Percentiles rank a stretch among this genome's conserved stretches.
Evolutionary conservation across 53 echinoderm and acorn worm species (phyloP).

Genomic region (Astropecten irregularis): DNA sequence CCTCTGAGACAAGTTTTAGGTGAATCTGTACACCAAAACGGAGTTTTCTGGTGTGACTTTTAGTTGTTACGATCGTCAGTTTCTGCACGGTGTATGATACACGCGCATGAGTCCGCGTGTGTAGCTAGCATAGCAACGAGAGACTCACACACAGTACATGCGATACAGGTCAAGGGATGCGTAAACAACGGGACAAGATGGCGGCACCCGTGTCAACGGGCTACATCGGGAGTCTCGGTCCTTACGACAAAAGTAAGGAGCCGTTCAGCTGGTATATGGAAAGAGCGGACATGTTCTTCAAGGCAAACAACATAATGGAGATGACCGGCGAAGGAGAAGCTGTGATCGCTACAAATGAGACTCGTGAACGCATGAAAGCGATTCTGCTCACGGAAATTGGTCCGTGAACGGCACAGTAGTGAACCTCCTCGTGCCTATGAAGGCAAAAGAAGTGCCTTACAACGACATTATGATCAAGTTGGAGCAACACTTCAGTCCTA

Average conservation of each 20-base stretch:
- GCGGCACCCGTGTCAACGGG: neutral
- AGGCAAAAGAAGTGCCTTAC: too few relatives aligned
- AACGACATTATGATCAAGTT: conserved; percentile 20
- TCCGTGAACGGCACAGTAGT: conserved; percentile 1
- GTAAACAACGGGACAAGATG: conserved; percentile 7
- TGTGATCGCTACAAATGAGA: neutral
- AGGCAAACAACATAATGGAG: conserved; percentile 54
- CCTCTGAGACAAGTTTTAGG: neutral
- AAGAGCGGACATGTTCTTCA: conserved; percentile 60
- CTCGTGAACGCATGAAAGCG: conserved; percentile 40
- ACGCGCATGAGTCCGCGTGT: neutral
- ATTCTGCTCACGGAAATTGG: conserved; percentile 56
- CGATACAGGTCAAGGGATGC: neutral
- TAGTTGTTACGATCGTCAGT: neutral
- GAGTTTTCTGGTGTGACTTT: neutral
- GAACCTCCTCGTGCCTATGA: conserved; percentile 10
- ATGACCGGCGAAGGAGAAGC: neutral
- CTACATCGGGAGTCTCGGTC: conserved; percentile 32
- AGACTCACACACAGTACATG: neutral
- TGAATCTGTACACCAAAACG: conserved; percentile 3
- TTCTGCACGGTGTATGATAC: neutral
- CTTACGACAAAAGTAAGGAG: conserved; percentile 28
- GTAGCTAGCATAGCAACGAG: neutral
- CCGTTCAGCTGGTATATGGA: conserved; percentile 57
- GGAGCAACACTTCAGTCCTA: conserved; percentile 36